Evolutionary conservation across 2,888 invertebrate genomes (phyloP), one percentile per base, ranked within the genome.

Genomic region (Cryptocephalus moraei): DNA sequence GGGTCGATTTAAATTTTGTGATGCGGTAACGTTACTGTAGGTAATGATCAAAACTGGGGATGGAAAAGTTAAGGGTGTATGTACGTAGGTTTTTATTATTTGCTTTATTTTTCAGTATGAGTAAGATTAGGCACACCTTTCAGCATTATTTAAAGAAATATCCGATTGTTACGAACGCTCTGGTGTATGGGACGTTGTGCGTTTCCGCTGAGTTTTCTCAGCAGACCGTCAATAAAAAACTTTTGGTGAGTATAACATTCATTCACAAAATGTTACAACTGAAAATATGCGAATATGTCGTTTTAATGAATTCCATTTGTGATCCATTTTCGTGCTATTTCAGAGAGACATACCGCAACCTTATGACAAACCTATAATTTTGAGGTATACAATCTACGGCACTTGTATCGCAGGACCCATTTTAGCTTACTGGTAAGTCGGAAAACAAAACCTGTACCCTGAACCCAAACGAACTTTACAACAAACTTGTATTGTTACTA

Each of bases 131-230:
- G 34, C 47, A 47, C 34, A 41, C 60, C 11, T 40, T 65, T 22
- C 62, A 59, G 45, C 46, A 53, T 72, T 77, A 56, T 33, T 73
- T 76, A 57, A 62, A 62, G 41, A 71, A 67, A 46, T 66, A 74
- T 57, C 77, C 77, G 3, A 58, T 74, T 22, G 44, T 73, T 33
- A 64, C 73, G 11, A 80, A 80, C 60, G 74, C 75, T 3, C 64
- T 78, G 3, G 77, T 87, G 33, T 90, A 89, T 66, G 90, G 86
- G 6, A 75, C 79, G 0, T 79, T 90, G 57, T 90, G 86, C 65
- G 79, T 83, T 0, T 82, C 83, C 4, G 90, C 91, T 0, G 90
- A 90, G 65, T 75, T 84, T 48, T 82, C 86, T 0, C 90, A 89
- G 64, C 91, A 91, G 70, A 79, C 80, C 8, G 71, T 84, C 51